Conservation (phyloP, 2,113 vertebrate species). For the Danionella cerebrum region DNA sequence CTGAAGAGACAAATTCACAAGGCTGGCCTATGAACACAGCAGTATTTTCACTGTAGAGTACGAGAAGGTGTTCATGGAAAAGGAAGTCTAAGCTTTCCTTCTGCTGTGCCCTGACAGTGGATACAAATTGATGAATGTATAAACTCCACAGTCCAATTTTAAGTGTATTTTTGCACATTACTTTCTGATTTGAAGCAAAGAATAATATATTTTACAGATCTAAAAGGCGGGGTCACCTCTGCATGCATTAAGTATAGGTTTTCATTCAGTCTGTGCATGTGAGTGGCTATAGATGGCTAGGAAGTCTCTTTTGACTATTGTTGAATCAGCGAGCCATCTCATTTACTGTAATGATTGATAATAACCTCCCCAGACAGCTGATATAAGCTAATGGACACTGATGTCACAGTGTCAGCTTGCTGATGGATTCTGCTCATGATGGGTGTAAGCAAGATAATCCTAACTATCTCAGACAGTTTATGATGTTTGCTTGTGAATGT, state of each 20-base stretch:
- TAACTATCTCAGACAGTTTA: background rate
- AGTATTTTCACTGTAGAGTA: too few relatives aligned
- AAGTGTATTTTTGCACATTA: too few relatives aligned
- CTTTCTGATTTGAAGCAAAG: too few relatives aligned
- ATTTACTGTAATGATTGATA: background rate
- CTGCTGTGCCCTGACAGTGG: too few relatives aligned
- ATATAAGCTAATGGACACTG: slow-evolving; percentile 1
- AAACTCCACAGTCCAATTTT: too few relatives aligned
- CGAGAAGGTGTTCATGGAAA: too few relatives aligned
- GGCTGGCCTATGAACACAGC: too few relatives aligned
- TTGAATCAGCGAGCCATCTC: background rate
- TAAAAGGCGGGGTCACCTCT: background rate
- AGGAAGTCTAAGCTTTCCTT: too few relatives aligned
- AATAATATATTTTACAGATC: too few relatives aligned
- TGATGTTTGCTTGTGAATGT: background rate
- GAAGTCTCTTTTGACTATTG: background rate
- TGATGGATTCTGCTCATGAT: background rate
- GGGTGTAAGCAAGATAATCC: background rate
- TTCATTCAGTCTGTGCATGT: background rate
- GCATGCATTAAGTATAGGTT: background rate
- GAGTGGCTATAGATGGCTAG: background rate
- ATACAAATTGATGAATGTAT: too few relatives aligned
- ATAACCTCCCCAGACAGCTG: background rate
- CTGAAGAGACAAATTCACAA: too few relatives aligned
- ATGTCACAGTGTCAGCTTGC: background rate